Conservation (phyloP, 2,888 invertebrate species). For the Troides aeacus region DNA sequence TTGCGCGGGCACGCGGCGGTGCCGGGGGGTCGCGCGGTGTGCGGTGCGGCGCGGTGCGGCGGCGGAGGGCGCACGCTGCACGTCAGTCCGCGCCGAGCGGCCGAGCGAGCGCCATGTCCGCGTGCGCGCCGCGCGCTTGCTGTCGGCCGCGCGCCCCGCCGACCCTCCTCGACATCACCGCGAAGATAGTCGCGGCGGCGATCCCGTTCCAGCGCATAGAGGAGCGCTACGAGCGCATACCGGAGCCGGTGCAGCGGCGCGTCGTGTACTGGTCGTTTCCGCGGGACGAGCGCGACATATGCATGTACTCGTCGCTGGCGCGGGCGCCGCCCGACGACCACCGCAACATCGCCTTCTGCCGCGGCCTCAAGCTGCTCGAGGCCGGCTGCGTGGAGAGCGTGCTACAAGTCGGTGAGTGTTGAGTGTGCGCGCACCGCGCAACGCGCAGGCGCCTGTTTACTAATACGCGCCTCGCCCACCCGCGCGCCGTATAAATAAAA, state of each 20-base stretch:
- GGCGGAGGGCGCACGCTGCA: constrained; percentile 43
- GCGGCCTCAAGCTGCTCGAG: constrained; percentile 91
- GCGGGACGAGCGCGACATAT: constrained; percentile 91
- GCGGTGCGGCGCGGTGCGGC: constrained; percentile 27
- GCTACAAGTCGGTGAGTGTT: constrained; percentile 91
- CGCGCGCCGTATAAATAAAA: constrained; percentile 80
- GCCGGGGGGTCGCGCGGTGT: constrained; percentile 32
- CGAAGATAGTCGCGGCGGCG: constrained; percentile 90
- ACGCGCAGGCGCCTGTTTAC: constrained; percentile 79
- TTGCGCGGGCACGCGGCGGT: constrained; percentile 18
- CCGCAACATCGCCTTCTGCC: constrained; percentile 91
- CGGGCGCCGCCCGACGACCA: constrained; percentile 83
- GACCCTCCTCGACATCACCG: constrained; percentile 89
- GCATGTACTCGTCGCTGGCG: constrained; percentile 91
- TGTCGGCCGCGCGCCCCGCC: constrained; percentile 83
- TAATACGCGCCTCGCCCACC: constrained; percentile 80
- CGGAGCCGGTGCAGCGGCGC: constrained; percentile 92
- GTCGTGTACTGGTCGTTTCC: constrained; percentile 95
- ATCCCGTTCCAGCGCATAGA: constrained; percentile 93
- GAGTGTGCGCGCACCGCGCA: constrained; percentile 32
- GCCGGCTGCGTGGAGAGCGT: constrained; percentile 91
- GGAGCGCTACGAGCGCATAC: constrained; percentile 92
- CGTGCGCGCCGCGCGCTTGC: constrained; percentile 77
- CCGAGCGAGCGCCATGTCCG: constrained; percentile 77
- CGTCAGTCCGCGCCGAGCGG: constrained; percentile 77